A percentile compares a stretch with the other conserved stretches of the same genome.
Conservation (phyloP, 2,113 vertebrate species). For the Carollia perspicillata region DNA sequence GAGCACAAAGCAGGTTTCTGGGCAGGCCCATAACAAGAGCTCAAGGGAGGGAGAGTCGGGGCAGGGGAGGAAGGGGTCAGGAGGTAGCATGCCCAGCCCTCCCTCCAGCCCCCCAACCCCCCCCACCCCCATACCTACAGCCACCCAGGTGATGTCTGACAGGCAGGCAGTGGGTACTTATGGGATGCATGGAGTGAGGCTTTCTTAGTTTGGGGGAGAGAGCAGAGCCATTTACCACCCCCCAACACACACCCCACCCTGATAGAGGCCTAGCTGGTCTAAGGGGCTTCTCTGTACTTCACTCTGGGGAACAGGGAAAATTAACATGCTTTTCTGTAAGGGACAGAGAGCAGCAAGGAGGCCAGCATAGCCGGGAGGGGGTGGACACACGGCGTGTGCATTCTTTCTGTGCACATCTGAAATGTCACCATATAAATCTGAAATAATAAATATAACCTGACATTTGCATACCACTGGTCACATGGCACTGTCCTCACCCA, state of each 20-base stretch:
- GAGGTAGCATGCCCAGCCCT: background rate
- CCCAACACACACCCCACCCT: too few relatives aligned
- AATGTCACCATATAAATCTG: background rate
- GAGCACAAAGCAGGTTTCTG: background rate
- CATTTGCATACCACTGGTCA: background rate
- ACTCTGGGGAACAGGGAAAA: background rate
- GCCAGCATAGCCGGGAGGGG: background rate
- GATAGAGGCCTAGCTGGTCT: background rate
- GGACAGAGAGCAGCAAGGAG: background rate
- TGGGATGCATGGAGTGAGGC: background rate
- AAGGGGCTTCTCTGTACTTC: background rate
- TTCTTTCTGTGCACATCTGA: background rate
- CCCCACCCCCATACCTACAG: accelerated
- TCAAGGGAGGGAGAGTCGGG: background rate
- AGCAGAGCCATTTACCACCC: background rate
- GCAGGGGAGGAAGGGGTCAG: too few relatives aligned
- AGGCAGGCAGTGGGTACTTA: background rate
- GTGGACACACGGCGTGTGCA: accelerated
- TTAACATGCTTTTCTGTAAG: accelerated
- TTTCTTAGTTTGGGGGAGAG: background rate
- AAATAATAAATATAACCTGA: background rate
- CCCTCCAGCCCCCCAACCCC: too few relatives aligned
- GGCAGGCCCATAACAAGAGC: background rate
- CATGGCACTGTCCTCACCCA: background rate
- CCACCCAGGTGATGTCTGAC: background rate